Percentiles rank a stretch among this genome's conserved stretches.
Conservation (phyloP, 2,888 invertebrate species). For the Acrocyrtus sp. region DNA sequence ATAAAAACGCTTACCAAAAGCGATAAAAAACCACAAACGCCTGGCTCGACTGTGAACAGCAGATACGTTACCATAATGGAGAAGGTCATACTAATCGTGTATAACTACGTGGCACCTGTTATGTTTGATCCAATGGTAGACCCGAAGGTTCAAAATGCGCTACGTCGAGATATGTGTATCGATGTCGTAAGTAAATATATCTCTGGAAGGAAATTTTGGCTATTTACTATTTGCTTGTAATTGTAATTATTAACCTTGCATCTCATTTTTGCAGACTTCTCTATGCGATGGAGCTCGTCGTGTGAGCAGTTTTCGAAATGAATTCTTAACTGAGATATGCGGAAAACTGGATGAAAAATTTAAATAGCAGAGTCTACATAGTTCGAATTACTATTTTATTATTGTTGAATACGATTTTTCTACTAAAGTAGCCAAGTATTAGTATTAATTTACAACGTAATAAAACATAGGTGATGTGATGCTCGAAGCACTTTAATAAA, state of each 20-base stretch:
- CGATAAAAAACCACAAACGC: slow-evolving; percentile 29
- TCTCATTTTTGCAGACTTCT: slow-evolving; percentile 47
- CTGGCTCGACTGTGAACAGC: slow-evolving; percentile 17
- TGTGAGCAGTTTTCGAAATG: slow-evolving; percentile 45
- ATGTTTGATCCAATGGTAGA: slow-evolving; percentile 38
- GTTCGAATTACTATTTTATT: not conserved
- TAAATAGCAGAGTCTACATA: too few relatives aligned
- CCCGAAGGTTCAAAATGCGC: slow-evolving; percentile 38
- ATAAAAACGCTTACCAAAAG: slow-evolving; percentile 54
- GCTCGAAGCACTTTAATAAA: not conserved
- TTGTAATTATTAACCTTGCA: too few relatives aligned
- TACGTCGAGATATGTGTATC: slow-evolving; percentile 49
- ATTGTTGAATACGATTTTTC: too few relatives aligned
- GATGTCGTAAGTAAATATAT: slow-evolving; percentile 58
- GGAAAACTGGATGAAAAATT: slow-evolving; percentile 52
- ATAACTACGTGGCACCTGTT: slow-evolving; percentile 38
- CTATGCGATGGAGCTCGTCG: slow-evolving; percentile 57
- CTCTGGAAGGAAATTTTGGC: not conserved
- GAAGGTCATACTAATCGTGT: slow-evolving; percentile 48
- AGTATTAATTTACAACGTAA: too few relatives aligned
- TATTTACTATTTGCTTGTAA: not conserved
- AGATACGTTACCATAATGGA: slow-evolving; percentile 51
- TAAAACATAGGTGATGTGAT: too few relatives aligned
- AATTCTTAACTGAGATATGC: slow-evolving; percentile 42
- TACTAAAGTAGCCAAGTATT: too few relatives aligned